phyloP scores from a whole-genome alignment of 1,140 invertebrate genomes.

The Papilio machaon region DNA sequence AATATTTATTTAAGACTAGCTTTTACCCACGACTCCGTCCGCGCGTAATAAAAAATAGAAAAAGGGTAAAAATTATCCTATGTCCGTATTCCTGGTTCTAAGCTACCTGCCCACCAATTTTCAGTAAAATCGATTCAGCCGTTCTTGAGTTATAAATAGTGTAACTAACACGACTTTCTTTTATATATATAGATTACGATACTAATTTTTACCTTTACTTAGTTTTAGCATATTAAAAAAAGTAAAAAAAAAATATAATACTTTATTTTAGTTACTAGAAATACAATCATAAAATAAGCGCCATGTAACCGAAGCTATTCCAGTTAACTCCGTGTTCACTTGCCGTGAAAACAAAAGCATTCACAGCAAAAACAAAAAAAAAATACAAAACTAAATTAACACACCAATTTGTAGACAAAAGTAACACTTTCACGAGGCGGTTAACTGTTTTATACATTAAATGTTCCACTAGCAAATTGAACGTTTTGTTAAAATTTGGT shows the following conservation, averaged over 20 bases:
- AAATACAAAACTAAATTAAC: background rate
- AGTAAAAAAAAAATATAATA: no score
- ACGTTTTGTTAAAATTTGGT: constrained; percentile 16
- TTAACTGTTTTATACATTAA: background rate
- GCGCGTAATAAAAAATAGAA: no score
- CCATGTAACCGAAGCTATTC: background rate
- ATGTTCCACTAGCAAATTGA: background rate
- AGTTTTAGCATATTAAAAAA: no score
- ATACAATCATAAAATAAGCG: background rate
- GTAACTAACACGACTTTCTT: no score
- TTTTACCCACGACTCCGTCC: no score
- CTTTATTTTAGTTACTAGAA: background rate
- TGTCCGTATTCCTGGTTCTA: no score
- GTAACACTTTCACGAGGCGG: constrained; percentile 20
- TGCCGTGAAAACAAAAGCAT: constrained; percentile 22
- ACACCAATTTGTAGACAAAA: constrained; percentile 20
- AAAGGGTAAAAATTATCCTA: no score
- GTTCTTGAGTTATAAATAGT: no score
- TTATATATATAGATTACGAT: no score
- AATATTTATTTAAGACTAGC: no score
- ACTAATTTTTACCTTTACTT: background rate
- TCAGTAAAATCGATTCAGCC: no score
- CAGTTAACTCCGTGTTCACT: constrained; percentile 22
- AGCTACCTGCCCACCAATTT: no score
- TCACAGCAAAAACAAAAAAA: background rate